phyloP scores from a whole-genome alignment of 2,888 invertebrate genomes.

The Zelleria hepariella region DNA sequence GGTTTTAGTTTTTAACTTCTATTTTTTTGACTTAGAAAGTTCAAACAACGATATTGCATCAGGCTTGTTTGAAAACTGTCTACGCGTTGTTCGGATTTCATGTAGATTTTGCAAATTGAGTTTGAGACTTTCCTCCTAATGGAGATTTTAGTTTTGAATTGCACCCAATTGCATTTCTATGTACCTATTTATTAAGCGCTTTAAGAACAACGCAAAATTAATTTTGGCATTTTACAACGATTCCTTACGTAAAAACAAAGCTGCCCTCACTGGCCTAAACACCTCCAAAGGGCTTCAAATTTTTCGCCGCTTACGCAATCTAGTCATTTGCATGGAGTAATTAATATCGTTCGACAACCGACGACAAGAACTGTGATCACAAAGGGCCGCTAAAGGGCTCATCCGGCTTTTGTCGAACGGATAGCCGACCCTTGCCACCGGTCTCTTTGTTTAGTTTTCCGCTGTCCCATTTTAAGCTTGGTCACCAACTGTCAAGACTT shows the following conservation, averaged over 20 bases:
- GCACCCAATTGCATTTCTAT: too few species aligned
- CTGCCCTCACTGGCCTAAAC: too few species aligned
- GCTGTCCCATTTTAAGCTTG: constrained; percentile 23
- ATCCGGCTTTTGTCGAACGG: constrained; percentile 47
- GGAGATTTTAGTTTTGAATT: neutral
- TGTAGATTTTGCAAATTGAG: neutral
- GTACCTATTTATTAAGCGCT: too few species aligned
- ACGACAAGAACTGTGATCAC: constrained; percentile 40
- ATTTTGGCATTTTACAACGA: too few species aligned
- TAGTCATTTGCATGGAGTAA: constrained; percentile 43
- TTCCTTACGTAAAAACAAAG: too few species aligned
- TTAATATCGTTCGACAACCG: constrained; percentile 57
- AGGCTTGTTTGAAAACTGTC: neutral
- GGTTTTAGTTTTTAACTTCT: too few species aligned
- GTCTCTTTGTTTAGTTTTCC: constrained; percentile 48
- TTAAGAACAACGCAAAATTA: too few species aligned
- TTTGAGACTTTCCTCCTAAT: neutral
- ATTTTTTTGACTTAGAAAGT: constrained; percentile 34
- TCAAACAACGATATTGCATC: constrained; percentile 21
- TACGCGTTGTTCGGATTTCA: neutral
- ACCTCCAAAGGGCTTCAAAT: neutral
- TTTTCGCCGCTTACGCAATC: neutral
- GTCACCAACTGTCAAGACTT: neutral
- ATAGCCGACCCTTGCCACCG: constrained; percentile 33
- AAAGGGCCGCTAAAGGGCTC: constrained; percentile 49